Evolutionary conservation across 2,888 invertebrate species (phyloP).

Genomic region (Eudemis profundana): DNA sequence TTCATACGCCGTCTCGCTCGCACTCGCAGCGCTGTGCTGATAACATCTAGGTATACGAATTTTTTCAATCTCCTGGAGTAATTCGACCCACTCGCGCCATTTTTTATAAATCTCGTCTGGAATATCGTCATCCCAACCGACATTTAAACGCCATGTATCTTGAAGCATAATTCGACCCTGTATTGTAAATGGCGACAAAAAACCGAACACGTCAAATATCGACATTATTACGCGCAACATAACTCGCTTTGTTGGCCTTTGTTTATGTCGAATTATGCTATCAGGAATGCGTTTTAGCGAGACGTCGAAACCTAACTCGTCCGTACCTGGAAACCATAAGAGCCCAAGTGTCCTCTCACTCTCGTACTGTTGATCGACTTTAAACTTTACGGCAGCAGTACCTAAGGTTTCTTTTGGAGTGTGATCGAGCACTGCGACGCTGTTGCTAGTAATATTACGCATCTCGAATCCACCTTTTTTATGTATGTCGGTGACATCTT

Average conservation of each 20-base stretch:
- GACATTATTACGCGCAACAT: slow-evolving; percentile 18
- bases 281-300: slow-evolving; percentile 23
- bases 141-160: too few relatives aligned
- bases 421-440: slow-evolving; percentile 41
- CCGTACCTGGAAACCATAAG: slow-evolving; percentile 13
- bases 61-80: background rate
- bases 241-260: slow-evolving; percentile 9
- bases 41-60: slow-evolving; percentile 7
- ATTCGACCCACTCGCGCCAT: slow-evolving; percentile 1
- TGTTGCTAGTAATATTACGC: slow-evolving; percentile 51
- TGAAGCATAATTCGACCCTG: slow-evolving; percentile 9
- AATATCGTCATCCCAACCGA: too few relatives aligned
- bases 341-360: slow-evolving; percentile 24
- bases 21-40: too few relatives aligned
- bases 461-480: slow-evolving; percentile 50
- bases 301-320: slow-evolving; percentile 20
- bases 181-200: too few relatives aligned
- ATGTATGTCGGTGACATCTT: slow-evolving; percentile 46
- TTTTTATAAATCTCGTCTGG: too few relatives aligned
- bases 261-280: slow-evolving; percentile 2
- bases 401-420: slow-evolving; percentile 47
- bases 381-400: slow-evolving; percentile 46
- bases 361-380: slow-evolving; percentile 24
- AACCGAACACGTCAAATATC: too few relatives aligned
- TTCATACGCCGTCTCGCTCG: background rate